Evolutionary conservation across 2,113 vertebrate species (phyloP), one percentile per base, ranked within the genome.

Genomic region (Dromas ardeola): DNA sequence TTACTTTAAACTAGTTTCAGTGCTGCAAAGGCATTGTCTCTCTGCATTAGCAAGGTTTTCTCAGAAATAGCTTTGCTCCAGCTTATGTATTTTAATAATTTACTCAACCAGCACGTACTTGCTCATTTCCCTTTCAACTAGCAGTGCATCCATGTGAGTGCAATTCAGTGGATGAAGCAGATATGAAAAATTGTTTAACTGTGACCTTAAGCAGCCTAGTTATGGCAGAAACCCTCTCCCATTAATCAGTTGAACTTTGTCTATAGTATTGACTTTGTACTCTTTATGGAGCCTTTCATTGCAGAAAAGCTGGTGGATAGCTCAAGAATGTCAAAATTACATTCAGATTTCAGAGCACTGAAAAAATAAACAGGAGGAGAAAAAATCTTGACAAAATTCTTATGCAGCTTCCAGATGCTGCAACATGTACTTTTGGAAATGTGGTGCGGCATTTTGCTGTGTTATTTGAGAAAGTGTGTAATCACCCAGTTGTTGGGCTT

Each of bases 401-500:
- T 80, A 70, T 27, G 45, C 72, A 63, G 72, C 61, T 82, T 91
- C 83, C 81, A 89, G 88, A 92, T 87, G 80, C 77, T 55, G 38
- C 42, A 90, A 62, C 55, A 53, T 11, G 50, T 87, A 74, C 80
- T 87, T 87, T 82, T 3, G 1, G 56, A 85, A 81, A 87, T 25
- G 36, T 42, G n/a, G 45, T 72, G 56, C 1, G 14, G 53, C 58
- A 36, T 94, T 88, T 94, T 74, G 53, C 71, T 90, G 55, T 62
- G 70, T 80, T 95, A 91, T 93, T 95, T 97, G 78, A 94, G 84
- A 91, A 91, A 91, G 23, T 62, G 63, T 90, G 81, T 93, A 93
- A 96, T 95, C 89, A 89, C 26, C 63, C 85, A 40, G 76, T 96
- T 93, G 85, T 88, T 95, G 16, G 66, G 86, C 70, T 97, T 96